A percentile compares a stretch with the other conserved stretches of the same genome.
phyloP scores from a whole-genome alignment of 2,888 invertebrate genomes.

The Latrodectus elegans region DNA sequence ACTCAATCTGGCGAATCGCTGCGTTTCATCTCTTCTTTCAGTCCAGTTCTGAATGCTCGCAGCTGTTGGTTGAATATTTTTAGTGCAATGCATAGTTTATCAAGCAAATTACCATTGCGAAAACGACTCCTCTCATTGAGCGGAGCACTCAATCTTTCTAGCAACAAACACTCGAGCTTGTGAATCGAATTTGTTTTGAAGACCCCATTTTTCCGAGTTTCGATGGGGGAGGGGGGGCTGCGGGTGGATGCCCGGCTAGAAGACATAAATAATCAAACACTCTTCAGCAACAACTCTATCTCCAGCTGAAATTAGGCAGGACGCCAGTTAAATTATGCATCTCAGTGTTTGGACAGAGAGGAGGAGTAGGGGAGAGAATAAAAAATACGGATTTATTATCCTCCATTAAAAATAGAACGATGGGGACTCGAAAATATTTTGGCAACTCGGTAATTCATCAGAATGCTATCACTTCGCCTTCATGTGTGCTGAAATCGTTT shows the following conservation, averaged over 20 bases:
- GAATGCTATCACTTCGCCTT: neutral
- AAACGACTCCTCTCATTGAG: no score
- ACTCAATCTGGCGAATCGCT: no score
- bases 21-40: no score
- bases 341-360: conserved; percentile 34
- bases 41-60: no score
- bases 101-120: no score
- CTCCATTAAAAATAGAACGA: neutral
- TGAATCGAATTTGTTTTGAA: neutral
- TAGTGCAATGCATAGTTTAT: no score
- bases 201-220: conserved; percentile 1
- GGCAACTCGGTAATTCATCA: neutral
- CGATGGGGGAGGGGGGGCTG: neutral
- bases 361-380: neutral
- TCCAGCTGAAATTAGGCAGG: conserved; percentile 34
- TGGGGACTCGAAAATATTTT: neutral
- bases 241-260: neutral
- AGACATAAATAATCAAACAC: conserved; percentile 30
- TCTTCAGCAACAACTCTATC: neutral
- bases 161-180: no score
- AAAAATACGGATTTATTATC: neutral
- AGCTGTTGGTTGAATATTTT: no score
- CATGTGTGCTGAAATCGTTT: no score
- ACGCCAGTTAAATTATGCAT: conserved; percentile 39
- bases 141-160: no score